Evolutionary conservation across 1,140 invertebrate genomes (phyloP), one percentile per base, ranked within the genome.

Genomic region (Ceratitis capitata): DNA sequence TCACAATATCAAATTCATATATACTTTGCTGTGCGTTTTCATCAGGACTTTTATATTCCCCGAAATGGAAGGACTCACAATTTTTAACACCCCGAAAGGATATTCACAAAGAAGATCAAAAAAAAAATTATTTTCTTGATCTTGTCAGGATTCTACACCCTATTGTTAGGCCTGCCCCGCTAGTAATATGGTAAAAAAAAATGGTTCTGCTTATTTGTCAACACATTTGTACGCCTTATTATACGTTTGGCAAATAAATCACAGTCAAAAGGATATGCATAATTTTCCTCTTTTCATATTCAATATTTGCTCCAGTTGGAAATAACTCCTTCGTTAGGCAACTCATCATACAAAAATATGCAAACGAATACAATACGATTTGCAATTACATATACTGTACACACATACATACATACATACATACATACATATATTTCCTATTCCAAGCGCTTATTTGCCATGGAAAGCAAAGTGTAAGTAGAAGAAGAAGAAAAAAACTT

Each of bases 271-370:
- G 84, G 84, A 85, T 85, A 85, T 85, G 84, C 84, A 85, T 85
- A 85, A 85, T 85, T 85, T 85, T 85, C 84, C 84, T 85, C 64
- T 78, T 85, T 85, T 85, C 84, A 78, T 23, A 85, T 85, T 85
- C 39, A 35, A n/a, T n/a, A 7, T 19, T 42, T 61, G 42, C 23
- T 35, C n/a, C 39, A 26, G 42, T 47, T 47, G n/a, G 10, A 45
- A 78, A 45, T 35, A 78, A 78, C 42, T n/a, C 42, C n/a, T 42
- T 78, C 9, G 19, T 23, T n/a, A 45, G 69, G 45, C 39, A 35
- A 78, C 69, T 14, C 49, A 49, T 49, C 49, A 29, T 1, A 32
- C 32, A 78, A 49, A 9, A 49, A 6, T 5, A 29, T 53, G 51
- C 82, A 53, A 51, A 19, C 10, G 26, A 53, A 35, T 45, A 45